Conservation (phyloP, 2,888 invertebrate species). For the Plagodis pulveraria region DNA sequence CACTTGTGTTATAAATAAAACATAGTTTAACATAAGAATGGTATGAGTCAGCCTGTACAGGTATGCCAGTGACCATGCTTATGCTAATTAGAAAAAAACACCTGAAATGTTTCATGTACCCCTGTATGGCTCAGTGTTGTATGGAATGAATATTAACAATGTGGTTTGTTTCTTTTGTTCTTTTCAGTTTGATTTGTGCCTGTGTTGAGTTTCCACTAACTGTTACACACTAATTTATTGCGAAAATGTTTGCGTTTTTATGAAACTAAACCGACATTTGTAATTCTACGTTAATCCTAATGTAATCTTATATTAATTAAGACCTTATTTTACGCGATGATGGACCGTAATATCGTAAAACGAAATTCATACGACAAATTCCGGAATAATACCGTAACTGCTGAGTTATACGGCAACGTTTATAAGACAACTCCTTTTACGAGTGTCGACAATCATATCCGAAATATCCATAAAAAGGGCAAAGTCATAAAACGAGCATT, state of each 20-base stretch:
- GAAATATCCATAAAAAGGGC: constrained; percentile 74
- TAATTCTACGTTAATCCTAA: constrained; percentile 15
- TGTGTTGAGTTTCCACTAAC: constrained; percentile 47
- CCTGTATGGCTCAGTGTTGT: constrained; percentile 28
- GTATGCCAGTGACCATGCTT: constrained; percentile 41
- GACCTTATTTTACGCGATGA: constrained; percentile 10
- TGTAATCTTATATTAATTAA: constrained; percentile 19
- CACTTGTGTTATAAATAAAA: constrained; percentile 39
- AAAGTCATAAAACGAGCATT: constrained; percentile 73
- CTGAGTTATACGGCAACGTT: constrained; percentile 52
- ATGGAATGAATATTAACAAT: constrained; percentile 30
- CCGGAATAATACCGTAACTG: constrained; percentile 29
- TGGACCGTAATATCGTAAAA: constrained; percentile 20
- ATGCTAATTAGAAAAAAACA: constrained; percentile 41
- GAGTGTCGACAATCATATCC: constrained; percentile 73
- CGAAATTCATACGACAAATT: constrained; percentile 30
- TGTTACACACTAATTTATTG: constrained; percentile 48
- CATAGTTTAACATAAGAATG: constrained; percentile 59
- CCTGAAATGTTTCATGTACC: constrained; percentile 37
- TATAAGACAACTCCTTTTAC: constrained; percentile 65
- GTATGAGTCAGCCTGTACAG: constrained; percentile 49
- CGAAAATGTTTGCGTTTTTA: constrained; percentile 41
- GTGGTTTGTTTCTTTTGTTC: constrained; percentile 32
- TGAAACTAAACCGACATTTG: constrained; percentile 20
- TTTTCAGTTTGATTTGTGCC: constrained; percentile 39